Percentiles rank a stretch among this genome's conserved stretches.
phyloP scores from a whole-genome alignment of 1,140 invertebrate genomes.

The Drosophila aff. region DNA sequence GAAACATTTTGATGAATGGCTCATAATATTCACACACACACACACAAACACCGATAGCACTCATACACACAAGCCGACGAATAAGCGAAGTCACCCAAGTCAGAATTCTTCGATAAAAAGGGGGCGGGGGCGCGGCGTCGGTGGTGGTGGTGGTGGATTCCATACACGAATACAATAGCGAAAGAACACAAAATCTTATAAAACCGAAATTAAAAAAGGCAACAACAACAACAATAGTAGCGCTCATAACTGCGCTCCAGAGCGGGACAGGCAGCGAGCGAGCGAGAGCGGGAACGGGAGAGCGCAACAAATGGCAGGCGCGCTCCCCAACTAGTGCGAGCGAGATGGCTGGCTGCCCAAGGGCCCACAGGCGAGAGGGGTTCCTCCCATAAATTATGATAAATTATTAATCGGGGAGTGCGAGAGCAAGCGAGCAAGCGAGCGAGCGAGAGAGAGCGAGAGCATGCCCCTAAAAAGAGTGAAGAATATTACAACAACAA shows the following conservation, averaged over 20 bases:
- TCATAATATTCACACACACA: slow-evolving; percentile 72
- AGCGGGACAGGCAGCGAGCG: slow-evolving; percentile 21
- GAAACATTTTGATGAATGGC: slow-evolving; percentile 79
- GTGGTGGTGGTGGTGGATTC: slow-evolving; percentile 7
- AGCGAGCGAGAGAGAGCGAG: slow-evolving; percentile 18
- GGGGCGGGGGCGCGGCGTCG: background rate
- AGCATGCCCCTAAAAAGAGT: slow-evolving; percentile 24
- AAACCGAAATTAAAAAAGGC: slow-evolving; percentile 79
- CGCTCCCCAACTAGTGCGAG: slow-evolving; percentile 43
- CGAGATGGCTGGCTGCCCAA: slow-evolving; percentile 59
- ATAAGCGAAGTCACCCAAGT: slow-evolving; percentile 77
- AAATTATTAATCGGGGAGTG: slow-evolving; percentile 78
- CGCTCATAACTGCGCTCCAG: slow-evolving; percentile 71
- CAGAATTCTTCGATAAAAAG: slow-evolving; percentile 32
- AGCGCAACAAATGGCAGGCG: slow-evolving; percentile 52
- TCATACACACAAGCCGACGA: slow-evolving; percentile 52
- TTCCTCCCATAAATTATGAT: slow-evolving; percentile 84
- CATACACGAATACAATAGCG: slow-evolving; percentile 57
- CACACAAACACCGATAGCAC: slow-evolving; percentile 12
- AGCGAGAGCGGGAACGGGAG: slow-evolving; percentile 29
- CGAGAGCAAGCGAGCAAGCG: slow-evolving; percentile 40
- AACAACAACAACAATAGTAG: slow-evolving; percentile 60
- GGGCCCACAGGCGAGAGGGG: slow-evolving; percentile 47
- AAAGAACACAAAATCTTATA: slow-evolving; percentile 80
- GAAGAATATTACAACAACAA: slow-evolving; percentile 57